Evolutionary conservation across 2,888 invertebrate species (phyloP).

Genomic region (Temnothorax unifasciatus): DNA sequence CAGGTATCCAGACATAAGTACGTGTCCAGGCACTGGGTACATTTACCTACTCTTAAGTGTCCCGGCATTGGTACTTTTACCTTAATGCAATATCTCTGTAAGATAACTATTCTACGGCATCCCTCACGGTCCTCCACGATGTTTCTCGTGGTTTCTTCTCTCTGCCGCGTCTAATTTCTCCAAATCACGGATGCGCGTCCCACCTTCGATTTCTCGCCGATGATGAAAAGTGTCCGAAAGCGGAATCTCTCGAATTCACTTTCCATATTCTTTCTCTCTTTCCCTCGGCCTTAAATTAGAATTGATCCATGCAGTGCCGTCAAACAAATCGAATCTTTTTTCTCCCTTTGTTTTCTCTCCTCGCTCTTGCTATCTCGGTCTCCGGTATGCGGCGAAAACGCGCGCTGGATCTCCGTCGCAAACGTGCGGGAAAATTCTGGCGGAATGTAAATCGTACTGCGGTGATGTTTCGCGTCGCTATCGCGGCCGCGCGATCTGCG

Average conservation of each 20-base stretch:
- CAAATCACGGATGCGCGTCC: conserved; percentile 33
- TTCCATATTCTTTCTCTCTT: conserved; percentile 22
- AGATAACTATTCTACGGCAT: conserved; percentile 42
- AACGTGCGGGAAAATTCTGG: conserved; percentile 25
- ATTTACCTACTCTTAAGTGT: too few relatives aligned
- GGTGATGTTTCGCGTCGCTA: conserved; percentile 42
- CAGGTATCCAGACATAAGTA: too few relatives aligned
- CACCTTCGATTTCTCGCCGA: conserved; percentile 34
- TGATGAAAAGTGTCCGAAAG: conserved; percentile 39
- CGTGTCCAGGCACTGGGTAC: too few relatives aligned
- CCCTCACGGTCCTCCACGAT: not conserved
- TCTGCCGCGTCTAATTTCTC: conserved; percentile 14
- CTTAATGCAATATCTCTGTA: conserved; percentile 43
- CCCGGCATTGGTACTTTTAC: too few relatives aligned
- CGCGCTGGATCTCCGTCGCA: not conserved
- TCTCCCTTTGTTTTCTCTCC: not conserved
- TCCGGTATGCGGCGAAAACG: not conserved
- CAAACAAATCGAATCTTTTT: conserved; percentile 16
- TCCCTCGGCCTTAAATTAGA: conserved; percentile 11
- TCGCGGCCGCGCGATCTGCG: conserved; percentile 45
- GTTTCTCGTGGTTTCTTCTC: conserved; percentile 16
- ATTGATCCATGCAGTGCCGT: conserved; percentile 1
- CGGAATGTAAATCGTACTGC: conserved; percentile 42
- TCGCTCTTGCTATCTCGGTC: not conserved
- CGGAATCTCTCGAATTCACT: conserved; percentile 29